These are phyloP conservation scores for Halcyon badia DNA, from an alignment of 2,797 vertebrate genomes.

Conservation along the genomic window DNA sequence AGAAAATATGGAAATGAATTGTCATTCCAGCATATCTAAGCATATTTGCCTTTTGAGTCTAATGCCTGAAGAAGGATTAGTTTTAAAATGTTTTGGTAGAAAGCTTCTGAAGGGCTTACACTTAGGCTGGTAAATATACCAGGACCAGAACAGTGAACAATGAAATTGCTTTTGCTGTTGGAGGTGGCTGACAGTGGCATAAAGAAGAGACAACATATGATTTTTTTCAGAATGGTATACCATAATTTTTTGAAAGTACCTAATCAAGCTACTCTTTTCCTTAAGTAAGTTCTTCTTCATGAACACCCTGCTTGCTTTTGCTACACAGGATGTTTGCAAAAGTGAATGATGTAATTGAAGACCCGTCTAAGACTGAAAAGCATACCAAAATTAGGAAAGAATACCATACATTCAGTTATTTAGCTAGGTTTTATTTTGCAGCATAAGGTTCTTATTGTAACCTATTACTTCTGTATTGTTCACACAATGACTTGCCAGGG, in stretches of 20 bases:
- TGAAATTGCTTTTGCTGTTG: neutral
- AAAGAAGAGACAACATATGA: neutral
- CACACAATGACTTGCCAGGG: neutral
- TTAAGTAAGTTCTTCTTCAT: neutral
- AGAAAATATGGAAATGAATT: constrained; percentile 3
- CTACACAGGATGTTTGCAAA: neutral
- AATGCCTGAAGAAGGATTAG: neutral
- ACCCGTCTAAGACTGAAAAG: neutral
- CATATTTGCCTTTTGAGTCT: neutral
- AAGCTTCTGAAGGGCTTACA: neutral
- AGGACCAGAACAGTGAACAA: neutral
- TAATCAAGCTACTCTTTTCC: neutral
- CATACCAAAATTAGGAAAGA: neutral
- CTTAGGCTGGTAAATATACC: neutral
- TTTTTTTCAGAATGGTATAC: neutral
- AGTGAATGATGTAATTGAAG: neutral
- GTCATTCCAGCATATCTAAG: neutral
- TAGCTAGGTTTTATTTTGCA: neutral
- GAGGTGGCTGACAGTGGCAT: neutral
- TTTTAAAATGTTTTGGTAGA: neutral
- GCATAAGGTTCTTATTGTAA: neutral
- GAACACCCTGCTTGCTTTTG: neutral
- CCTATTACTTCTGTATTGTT: neutral
- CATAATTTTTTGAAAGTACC: neutral
- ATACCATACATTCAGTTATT: neutral